Conservation (phyloP, 2,113 vertebrate genomes). For the Mus musculus region GRCm39 chr4:103748001-103748500, state of each 20-base stretch:
- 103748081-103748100: not conserved
- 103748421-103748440: slow-evolving; percentile 27
- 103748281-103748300: slow-evolving; percentile 79
- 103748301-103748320: slow-evolving; percentile 81
- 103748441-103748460: slow-evolving; percentile 25
- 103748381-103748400: slow-evolving; percentile 34
- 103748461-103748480: not conserved
- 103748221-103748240: slow-evolving; percentile 77
- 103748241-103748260: slow-evolving; percentile 80
- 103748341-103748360: slow-evolving; percentile 48
- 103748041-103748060: slow-evolving; percentile 47
- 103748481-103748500: not conserved
- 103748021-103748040: not conserved
- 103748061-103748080: not conserved
- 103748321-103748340: slow-evolving; percentile 75
- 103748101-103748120: slow-evolving; percentile 24
- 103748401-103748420: slow-evolving; percentile 30
- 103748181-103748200: slow-evolving; percentile 60
- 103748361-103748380: slow-evolving; percentile 67
- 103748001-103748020: slow-evolving; percentile 13
- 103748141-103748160: not conserved
- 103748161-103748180: not conserved
- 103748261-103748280: slow-evolving; percentile 80
- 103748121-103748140: slow-evolving; percentile 19
- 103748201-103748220: slow-evolving; percentile 71